Base-by-base conservation (phyloP, 2,888 invertebrate species). In the Epirrita christyi region DNA sequence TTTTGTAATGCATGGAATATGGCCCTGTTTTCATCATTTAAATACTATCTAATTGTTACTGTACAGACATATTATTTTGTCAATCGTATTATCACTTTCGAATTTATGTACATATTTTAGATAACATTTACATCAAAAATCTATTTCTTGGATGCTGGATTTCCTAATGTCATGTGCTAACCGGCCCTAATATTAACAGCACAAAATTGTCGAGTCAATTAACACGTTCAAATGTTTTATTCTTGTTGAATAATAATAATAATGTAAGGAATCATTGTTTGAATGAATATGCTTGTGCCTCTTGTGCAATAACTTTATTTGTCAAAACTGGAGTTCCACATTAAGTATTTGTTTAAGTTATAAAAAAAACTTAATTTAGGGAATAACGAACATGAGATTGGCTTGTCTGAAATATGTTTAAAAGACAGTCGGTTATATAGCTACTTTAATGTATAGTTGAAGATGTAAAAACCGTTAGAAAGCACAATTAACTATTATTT, bases 31-130 rank as follows among this genome's bases (percentile, higher is more conserved):
- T 75, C 73, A 70, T 70, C 73, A 66, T 70, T 64, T 60, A 68
- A 70, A 67, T 67, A 66, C 64, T 62, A 63, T 67, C 53, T 68
- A 66, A 68, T 77, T 79, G 75, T 80, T 82, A 76, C 76, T 77
- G 74, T 80, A 73, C 68, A 78, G 68, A 76, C 69, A 69, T 76
- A 73, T 75, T 68, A 68, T 70, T 78, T 77, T 75, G 62, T 73
- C 70, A 70, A 72, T 74, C 64, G 64, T 78, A 76, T 73, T 81
- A 78, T 81, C 78, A 77, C 76, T 76, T 84, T 86, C 81, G 86
- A 86, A 86, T 84, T 86, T 82, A 83, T 81, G 76, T 86, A 85
- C 53, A 56, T 55, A 82, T 83, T 88, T 88, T 87, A 85, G 79
- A 88, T 75, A 78, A 77, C 74, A 74, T 82, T 82, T 85, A 84